These are phyloP conservation scores for Trinorchestia longiramus DNA, from an alignment of 1,140 invertebrate species.

Conservation along the genomic window DNA sequence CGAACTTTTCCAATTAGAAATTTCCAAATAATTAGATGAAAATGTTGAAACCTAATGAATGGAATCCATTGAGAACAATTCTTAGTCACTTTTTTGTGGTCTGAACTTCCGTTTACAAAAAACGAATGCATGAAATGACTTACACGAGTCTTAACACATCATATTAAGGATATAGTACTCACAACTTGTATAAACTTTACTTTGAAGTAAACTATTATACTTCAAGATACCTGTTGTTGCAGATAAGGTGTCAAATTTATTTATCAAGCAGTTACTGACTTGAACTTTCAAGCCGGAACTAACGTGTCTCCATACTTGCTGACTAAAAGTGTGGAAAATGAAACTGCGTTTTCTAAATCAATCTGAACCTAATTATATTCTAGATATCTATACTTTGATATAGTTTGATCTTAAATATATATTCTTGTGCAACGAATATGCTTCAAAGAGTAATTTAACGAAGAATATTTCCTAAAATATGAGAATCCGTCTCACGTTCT, in stretches of 20 bases:
- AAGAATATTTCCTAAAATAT: neutral
- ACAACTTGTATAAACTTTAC: neutral
- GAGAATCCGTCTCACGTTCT: neutral
- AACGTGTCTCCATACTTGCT: neutral
- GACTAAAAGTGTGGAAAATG: neutral
- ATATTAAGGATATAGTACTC: neutral
- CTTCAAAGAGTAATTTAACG: neutral
- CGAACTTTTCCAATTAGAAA: too few species aligned
- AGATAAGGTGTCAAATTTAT: neutral
- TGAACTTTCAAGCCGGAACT: neutral
- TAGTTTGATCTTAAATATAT: neutral
- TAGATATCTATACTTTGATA: too few species aligned
- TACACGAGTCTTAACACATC: neutral
- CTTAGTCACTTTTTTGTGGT: neutral
- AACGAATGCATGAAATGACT: neutral
- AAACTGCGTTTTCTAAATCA: neutral
- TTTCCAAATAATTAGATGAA: too few species aligned
- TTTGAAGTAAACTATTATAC: neutral
- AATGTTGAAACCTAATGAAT: too few species aligned
- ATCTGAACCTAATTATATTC: too few species aligned
- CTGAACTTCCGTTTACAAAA: neutral
- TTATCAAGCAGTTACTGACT: neutral
- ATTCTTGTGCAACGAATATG: neutral
- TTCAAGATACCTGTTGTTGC: neutral
- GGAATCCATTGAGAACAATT: too few species aligned